A percentile compares a stretch with the other conserved stretches of the same genome.
These are phyloP conservation scores for Chelon labrosus DNA, from an alignment of 2,797 vertebrate species.

Conservation along the genomic window DNA sequence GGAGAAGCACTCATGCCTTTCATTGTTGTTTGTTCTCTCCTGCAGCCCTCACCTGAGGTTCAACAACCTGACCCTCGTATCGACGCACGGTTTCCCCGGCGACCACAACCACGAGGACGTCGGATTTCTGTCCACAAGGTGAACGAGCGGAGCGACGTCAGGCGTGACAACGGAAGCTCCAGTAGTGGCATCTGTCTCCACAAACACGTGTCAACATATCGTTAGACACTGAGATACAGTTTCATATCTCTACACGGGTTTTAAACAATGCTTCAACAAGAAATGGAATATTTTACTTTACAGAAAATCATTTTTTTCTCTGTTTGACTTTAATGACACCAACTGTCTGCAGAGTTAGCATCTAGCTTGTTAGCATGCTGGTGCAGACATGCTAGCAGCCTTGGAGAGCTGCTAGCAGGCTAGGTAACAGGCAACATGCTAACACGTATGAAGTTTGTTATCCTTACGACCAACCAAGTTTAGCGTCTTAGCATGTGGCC, in stretches of 20 bases:
- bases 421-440: too few species aligned
- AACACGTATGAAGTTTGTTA: too few species aligned
- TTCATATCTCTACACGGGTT: too few species aligned
- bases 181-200: background rate
- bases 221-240: too few species aligned
- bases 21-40: slow-evolving; percentile 38
- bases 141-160: slow-evolving; percentile 27
- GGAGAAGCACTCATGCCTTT: slow-evolving; percentile 4
- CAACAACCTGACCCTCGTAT: slow-evolving; percentile 93
- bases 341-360: too few species aligned
- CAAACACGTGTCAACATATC: background rate
- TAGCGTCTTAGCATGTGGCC: too few species aligned
- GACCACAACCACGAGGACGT: slow-evolving; percentile 64
- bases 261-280: too few species aligned
- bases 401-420: too few species aligned
- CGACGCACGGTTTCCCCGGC: slow-evolving; percentile 88
- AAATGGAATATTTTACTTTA: background rate
- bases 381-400: too few species aligned
- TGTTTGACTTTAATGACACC: background rate
- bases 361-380: too few species aligned
- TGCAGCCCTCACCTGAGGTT: slow-evolving; percentile 91
- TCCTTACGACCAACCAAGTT: too few species aligned
- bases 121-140: slow-evolving; percentile 92
- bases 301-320: too few species aligned
- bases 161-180: background rate